Percentiles rank a stretch among this genome's conserved stretches.
These are phyloP conservation scores for Nyctalus aviator DNA, from an alignment of 2,797 vertebrate species.

Conservation along the genomic window DNA sequence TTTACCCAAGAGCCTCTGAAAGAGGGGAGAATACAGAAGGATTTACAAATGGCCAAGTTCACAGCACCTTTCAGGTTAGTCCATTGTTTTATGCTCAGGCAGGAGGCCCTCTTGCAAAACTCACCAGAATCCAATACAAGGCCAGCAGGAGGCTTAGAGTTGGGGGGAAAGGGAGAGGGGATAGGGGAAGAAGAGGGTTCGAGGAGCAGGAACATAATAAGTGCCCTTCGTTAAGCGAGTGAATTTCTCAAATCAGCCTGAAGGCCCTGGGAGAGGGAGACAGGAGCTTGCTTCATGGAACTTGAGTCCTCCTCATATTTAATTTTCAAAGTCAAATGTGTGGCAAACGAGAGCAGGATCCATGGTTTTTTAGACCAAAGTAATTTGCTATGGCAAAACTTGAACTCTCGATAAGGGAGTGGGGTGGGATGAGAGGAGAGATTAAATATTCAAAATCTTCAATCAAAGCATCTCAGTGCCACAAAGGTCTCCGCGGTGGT, in stretches of 20 bases:
- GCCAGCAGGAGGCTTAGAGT: neutral
- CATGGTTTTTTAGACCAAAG: neutral
- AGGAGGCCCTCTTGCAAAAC: neutral
- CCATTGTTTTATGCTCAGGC: neutral
- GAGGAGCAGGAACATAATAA: neutral
- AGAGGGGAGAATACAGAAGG: neutral
- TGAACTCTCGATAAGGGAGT: neutral
- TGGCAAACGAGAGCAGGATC: neutral
- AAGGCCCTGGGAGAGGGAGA: neutral
- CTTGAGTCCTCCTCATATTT: neutral
- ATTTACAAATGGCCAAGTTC: neutral
- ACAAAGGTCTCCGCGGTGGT: neutral
- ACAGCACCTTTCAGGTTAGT: neutral
- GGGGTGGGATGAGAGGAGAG: neutral
- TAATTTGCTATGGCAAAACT: neutral
- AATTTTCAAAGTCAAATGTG: neutral
- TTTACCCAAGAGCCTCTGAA: neutral
- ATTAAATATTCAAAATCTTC: neutral
- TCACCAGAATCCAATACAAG: neutral
- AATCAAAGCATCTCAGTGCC: neutral
- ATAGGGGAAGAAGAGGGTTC: too few species aligned
- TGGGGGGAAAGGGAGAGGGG: too few species aligned
- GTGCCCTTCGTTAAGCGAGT: neutral
- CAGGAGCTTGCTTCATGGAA: neutral
- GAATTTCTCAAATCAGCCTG: neutral